A percentile compares a stretch with the other conserved stretches of the same genome.
Evolutionary conservation across 2,888 invertebrate genomes (phyloP).

Genomic region (Ormyrus thymus): DNA sequence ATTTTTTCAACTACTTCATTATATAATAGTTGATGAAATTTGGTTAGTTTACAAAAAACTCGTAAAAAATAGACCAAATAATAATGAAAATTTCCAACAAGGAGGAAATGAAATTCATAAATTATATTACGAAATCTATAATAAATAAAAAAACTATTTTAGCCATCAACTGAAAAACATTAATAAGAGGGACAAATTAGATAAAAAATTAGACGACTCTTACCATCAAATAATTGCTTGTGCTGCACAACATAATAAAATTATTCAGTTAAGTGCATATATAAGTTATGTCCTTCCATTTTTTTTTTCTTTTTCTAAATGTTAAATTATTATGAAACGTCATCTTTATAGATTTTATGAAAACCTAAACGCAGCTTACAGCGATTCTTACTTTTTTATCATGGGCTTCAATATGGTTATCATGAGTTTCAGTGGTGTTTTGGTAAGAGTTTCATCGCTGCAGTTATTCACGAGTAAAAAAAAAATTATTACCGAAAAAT

Average conservation of each 20-base stretch:
- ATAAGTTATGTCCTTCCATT: not conserved
- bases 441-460: slow-evolving; percentile 3
- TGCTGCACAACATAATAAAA: slow-evolving; percentile 1
- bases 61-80: too few relatives aligned
- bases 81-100: too few relatives aligned
- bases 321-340: too few relatives aligned
- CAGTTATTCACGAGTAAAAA: not conserved
- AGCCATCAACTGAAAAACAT: not conserved
- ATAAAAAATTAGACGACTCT: not conserved
- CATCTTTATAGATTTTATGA: slow-evolving; percentile 29
- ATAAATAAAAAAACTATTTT: not conserved
- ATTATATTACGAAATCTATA: not conserved
- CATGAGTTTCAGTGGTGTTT: slow-evolving; percentile 37
- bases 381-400: slow-evolving; percentile 24
- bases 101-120: not conserved
- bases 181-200: not conserved
- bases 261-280: slow-evolving; percentile 7
- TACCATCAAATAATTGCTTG: slow-evolving; percentile 11
- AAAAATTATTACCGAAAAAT: not conserved
- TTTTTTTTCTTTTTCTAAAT: not conserved
- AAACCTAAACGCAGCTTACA: slow-evolving; percentile 28
- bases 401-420: slow-evolving; percentile 28
- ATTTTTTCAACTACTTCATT: too few relatives aligned
- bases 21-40: not conserved
- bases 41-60: too few relatives aligned